A percentile compares a stretch with the other conserved stretches of the same genome.
Evolutionary conservation across 1,140 invertebrate genomes (phyloP).

Genomic region (Gryon sp.): DNA sequence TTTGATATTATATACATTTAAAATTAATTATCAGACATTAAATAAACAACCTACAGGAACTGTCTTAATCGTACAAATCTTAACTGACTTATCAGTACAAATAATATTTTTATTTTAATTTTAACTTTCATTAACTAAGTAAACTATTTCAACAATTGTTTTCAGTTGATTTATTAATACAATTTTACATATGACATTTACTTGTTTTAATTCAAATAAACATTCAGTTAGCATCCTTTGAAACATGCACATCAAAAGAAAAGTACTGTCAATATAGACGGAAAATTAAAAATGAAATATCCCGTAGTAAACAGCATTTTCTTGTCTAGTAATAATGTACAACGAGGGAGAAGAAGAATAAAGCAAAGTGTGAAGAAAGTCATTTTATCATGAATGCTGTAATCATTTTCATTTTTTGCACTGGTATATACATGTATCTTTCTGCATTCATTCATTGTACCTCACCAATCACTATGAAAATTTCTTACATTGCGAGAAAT

Average conservation of each 20-base stretch:
- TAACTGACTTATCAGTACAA: too few species aligned
- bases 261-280: not conserved
- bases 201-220: too few species aligned
- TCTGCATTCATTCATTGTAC: constrained; percentile 26
- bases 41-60: too few species aligned
- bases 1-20: too few species aligned
- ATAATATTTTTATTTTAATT: too few species aligned
- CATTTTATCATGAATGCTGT: constrained; percentile 26
- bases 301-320: constrained; percentile 44
- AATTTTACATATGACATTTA: too few species aligned
- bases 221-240: too few species aligned
- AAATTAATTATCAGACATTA: too few species aligned
- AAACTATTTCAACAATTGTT: too few species aligned
- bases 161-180: too few species aligned
- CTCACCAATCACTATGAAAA: constrained; percentile 35
- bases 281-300: constrained; percentile 27
- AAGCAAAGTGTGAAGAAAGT: constrained; percentile 5
- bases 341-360: constrained; percentile 12
- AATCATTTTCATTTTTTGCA: constrained; percentile 42
- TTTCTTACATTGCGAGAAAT: constrained; percentile 37
- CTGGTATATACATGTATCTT: constrained; percentile 24
- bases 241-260: constrained; percentile 1
- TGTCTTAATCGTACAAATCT: too few species aligned
- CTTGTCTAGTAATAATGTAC: constrained; percentile 6
- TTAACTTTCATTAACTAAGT: too few species aligned